Conservation (phyloP, 1,140 invertebrate genomes). For the Geopemphigus sp. region DNA sequence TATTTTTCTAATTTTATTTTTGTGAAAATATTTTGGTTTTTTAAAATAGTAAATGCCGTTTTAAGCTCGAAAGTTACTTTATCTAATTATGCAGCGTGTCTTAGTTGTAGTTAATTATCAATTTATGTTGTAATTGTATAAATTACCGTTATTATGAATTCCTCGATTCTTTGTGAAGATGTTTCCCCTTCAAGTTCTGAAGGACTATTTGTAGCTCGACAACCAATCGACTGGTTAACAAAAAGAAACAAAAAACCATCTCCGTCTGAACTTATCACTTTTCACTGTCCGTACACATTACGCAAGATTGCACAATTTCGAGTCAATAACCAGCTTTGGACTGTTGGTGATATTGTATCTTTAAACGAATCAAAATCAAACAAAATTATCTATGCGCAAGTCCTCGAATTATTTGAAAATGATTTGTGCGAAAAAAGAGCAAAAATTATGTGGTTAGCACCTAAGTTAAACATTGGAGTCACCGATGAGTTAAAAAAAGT, state of each 20-base stretch:
- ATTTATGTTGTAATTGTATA: background rate
- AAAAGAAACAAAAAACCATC: conserved; percentile 17
- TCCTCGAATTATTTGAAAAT: conserved; percentile 12
- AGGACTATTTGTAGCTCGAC: conserved; percentile 6
- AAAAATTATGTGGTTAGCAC: conserved; percentile 41
- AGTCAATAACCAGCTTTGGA: conserved; percentile 16
- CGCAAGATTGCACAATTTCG: conserved; percentile 9
- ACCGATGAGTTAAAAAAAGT: background rate
- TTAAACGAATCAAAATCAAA: background rate
- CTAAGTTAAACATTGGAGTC: conserved; percentile 1
- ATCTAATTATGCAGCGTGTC: no score
- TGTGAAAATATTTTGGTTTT: background rate
- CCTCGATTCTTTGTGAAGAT: background rate
- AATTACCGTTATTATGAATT: background rate
- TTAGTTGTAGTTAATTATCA: background rate
- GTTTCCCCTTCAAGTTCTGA: background rate
- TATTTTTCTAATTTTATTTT: background rate
- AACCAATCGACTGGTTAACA: background rate
- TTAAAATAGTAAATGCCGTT: background rate
- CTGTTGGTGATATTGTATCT: conserved; percentile 38
- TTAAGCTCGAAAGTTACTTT: background rate
- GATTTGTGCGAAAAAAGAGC: conserved; percentile 31
- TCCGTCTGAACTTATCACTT: conserved; percentile 1
- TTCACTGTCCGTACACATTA: conserved; percentile 22
- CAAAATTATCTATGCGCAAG: conserved; percentile 19